Evolutionary conservation across 2,888 invertebrate species (phyloP).

Genomic region (Melinopterus prodromus): DNA sequence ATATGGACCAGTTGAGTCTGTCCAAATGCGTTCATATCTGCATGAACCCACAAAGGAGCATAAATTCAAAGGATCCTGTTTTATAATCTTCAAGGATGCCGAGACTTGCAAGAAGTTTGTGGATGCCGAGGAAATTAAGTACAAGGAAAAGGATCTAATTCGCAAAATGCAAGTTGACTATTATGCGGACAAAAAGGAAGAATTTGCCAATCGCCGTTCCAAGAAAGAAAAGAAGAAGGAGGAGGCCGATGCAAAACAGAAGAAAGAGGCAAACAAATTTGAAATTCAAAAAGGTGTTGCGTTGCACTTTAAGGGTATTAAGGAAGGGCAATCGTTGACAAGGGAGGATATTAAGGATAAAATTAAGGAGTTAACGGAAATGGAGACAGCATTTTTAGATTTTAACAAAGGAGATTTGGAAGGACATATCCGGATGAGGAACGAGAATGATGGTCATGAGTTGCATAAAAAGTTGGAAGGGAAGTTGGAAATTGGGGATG

Average conservation of each 20-base stretch:
- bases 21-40: constrained; percentile 68
- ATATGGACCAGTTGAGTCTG: constrained; percentile 70
- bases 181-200: constrained; percentile 71
- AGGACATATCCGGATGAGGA: constrained; percentile 76
- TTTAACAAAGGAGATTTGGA: constrained; percentile 77
- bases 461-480: constrained; percentile 71
- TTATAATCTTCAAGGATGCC: constrained; percentile 82
- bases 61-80: constrained; percentile 91
- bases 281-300: constrained; percentile 78
- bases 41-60: constrained; percentile 72
- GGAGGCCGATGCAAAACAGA: constrained; percentile 55
- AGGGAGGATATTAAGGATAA: constrained; percentile 80
- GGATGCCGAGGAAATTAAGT: constrained; percentile 66
- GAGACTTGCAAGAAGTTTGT: constrained; percentile 85
- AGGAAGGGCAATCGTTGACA: constrained; percentile 64
- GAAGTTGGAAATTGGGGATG: constrained; percentile 52
- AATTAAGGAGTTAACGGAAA: constrained; percentile 67
- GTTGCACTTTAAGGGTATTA: constrained; percentile 72
- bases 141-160: constrained; percentile 75
- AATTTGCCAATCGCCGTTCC: constrained; percentile 64
- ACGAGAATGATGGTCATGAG: constrained; percentile 74
- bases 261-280: constrained; percentile 54
- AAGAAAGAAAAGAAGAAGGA: constrained; percentile 66
- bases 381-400: constrained; percentile 77
- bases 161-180: constrained; percentile 78